Evolutionary conservation across 2,797 vertebrate genomes (phyloP), one percentile per base, ranked within the genome.

Genomic region (Pangasius mekongensis): DNA sequence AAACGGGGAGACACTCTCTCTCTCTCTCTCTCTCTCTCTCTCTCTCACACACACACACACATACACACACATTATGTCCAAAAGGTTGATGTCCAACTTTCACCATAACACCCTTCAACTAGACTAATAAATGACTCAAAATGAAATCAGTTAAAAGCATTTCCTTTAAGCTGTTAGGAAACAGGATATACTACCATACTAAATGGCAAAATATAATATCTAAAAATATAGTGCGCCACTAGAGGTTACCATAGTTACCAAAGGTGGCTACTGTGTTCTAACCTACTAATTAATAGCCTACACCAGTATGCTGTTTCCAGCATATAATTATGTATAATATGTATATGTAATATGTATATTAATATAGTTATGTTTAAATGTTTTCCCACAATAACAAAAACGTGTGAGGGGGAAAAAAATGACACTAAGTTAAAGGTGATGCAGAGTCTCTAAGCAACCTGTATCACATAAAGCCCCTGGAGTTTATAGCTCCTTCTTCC

Each of bases 191-290:
- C 56, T 67, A 10, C 47, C n/a, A 33, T 22, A 33, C 7, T 33
- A 36, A 84, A 54, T 52, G 54, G 9, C 62, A 49, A 18, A 67
- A 67, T 49, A 67, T 47, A 52, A 47, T 47, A 9, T 47, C 47
- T 56, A 18, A 49, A 62, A 67, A 52, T 49, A 67, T 47, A 52
- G 43, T 52, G n/a, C 64, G n/a, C 82, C 82, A 67, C 64, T 84
- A 67, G 82, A 84, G 64, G 64, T 84, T 67, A 84, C 84, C 69
- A 74, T 73, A 74, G 69, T 74, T 85, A 85, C 67, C 54, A 74
- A 13, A 76, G 36, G 54, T 47, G 52, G 54, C 69, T 82, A 58
- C 8, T 67, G 64, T 84, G 33, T 69, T 69, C 64, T 52, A 84
- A 67, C n/a, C 18, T 84, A 33, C 82, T 67, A 13, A 14, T 30